phyloP scores from a whole-genome alignment of 2,797 vertebrate species.

The Macropus fuliginosus region DNA sequence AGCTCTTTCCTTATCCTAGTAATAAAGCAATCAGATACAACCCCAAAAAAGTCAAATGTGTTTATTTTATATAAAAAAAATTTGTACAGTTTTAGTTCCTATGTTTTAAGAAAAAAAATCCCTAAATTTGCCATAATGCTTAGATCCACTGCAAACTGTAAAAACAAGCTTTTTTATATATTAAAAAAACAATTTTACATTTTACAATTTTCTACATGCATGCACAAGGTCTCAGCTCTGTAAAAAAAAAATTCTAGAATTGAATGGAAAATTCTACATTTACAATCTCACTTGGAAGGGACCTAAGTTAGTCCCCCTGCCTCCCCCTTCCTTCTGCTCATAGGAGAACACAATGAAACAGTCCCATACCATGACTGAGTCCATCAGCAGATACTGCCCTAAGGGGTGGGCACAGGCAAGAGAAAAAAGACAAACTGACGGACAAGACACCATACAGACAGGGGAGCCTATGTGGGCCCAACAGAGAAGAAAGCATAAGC shows the following conservation, averaged over 20 bases:
- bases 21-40: conserved; percentile 50
- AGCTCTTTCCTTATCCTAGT: background rate
- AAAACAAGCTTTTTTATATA: conserved; percentile 85
- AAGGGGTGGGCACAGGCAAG: background rate
- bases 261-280: conserved; percentile 69
- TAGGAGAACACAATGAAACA: conserved; percentile 64
- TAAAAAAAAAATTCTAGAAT: conserved; percentile 59
- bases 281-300: conserved; percentile 77
- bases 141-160: conserved; percentile 82
- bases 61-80: conserved; percentile 84
- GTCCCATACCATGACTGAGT: conserved; percentile 64
- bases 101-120: conserved; percentile 78
- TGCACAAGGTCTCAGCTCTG: conserved; percentile 83
- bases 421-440: conserved; percentile 35
- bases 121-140: conserved; percentile 79
- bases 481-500: background rate
- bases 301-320: conserved; percentile 29
- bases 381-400: conserved; percentile 66
- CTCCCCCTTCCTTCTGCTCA: conserved; percentile 45
- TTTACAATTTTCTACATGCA: conserved; percentile 88
- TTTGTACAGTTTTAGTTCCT: conserved; percentile 85
- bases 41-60: conserved; percentile 77
- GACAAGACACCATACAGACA: background rate
- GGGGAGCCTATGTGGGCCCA: background rate
- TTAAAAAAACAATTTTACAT: conserved; percentile 86